Conservation (phyloP, 2,888 invertebrate genomes). For the Argynnis bischoffii region DNA sequence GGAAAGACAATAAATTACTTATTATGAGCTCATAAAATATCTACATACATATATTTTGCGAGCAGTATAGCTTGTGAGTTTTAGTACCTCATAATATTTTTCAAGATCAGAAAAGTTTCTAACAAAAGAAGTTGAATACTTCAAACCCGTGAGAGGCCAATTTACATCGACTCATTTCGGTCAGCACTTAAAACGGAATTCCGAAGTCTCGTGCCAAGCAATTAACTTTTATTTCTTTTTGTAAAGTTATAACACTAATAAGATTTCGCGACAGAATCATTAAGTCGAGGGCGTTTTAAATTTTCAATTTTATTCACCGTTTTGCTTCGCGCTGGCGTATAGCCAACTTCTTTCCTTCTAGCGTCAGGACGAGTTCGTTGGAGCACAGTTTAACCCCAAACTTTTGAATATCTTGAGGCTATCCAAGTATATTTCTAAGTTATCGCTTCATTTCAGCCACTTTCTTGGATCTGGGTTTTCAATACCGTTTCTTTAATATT, state of each 20-base stretch:
- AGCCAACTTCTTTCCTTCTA: slow-evolving; percentile 26
- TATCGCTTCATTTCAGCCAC: slow-evolving; percentile 31
- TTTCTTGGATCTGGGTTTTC: slow-evolving; percentile 20
- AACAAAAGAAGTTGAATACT: slow-evolving; percentile 5
- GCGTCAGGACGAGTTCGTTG: slow-evolving; percentile 18
- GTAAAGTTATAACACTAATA: slow-evolving; percentile 34
- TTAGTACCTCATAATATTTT: slow-evolving; percentile 2
- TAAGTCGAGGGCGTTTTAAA: slow-evolving; percentile 39
- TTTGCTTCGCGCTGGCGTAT: slow-evolving; percentile 24
- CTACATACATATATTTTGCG: no score
- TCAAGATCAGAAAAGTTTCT: slow-evolving; percentile 15
- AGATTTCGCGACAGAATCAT: slow-evolving; percentile 37
- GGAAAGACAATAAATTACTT: no score
- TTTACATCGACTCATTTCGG: slow-evolving; percentile 30
- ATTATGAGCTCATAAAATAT: no score
- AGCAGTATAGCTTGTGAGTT: no score
- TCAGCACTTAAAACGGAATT: slow-evolving; percentile 32
- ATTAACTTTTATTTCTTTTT: slow-evolving; percentile 36
- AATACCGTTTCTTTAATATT: slow-evolving; percentile 14
- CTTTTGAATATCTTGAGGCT: slow-evolving; percentile 35
- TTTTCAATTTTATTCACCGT: slow-evolving; percentile 38
- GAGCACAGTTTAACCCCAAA: slow-evolving; percentile 32
- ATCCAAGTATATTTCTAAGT: slow-evolving; percentile 32
- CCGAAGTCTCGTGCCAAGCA: slow-evolving; percentile 30
- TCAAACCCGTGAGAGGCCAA: slow-evolving; percentile 21